Conservation (phyloP, 1,140 invertebrate genomes). For the Drosophila dunni region DNA sequence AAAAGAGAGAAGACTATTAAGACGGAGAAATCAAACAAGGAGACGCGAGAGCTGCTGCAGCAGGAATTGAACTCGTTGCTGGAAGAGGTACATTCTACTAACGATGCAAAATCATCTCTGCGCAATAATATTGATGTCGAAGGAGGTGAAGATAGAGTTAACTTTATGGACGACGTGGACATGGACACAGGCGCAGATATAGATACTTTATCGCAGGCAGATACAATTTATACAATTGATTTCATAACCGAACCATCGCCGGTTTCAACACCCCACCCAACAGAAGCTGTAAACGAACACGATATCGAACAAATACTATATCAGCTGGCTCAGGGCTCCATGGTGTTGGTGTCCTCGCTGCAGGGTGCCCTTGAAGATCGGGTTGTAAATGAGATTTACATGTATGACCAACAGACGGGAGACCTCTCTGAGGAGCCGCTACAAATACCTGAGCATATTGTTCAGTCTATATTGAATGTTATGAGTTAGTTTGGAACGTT, state of each 20-base stretch:
- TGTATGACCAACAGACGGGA: constrained; percentile 78
- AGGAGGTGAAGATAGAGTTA: constrained; percentile 47
- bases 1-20: constrained; percentile 55
- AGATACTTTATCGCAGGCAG: constrained; percentile 16
- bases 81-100: constrained; percentile 35
- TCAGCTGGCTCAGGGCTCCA: constrained; percentile 77
- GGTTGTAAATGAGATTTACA: constrained; percentile 84
- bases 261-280: constrained; percentile 1
- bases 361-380: constrained; percentile 69
- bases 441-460: constrained; percentile 83
- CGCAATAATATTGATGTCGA: constrained; percentile 46
- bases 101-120: constrained; percentile 13
- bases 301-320: constrained; percentile 76
- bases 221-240: constrained; percentile 47
- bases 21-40: constrained; percentile 39
- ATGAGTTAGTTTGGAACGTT: constrained; percentile 53
- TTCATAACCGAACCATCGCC: constrained; percentile 30
- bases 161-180: constrained; percentile 43
- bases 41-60: constrained; percentile 48
- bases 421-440: constrained; percentile 79
- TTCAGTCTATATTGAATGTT: constrained; percentile 83
- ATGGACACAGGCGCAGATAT: background rate
- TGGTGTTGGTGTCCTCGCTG: constrained; percentile 83
- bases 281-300: constrained; percentile 52
- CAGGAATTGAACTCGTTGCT: constrained; percentile 60